Base-by-base conservation (phyloP, 1,140 invertebrate species). In the Hycleus cichorii region DNA sequence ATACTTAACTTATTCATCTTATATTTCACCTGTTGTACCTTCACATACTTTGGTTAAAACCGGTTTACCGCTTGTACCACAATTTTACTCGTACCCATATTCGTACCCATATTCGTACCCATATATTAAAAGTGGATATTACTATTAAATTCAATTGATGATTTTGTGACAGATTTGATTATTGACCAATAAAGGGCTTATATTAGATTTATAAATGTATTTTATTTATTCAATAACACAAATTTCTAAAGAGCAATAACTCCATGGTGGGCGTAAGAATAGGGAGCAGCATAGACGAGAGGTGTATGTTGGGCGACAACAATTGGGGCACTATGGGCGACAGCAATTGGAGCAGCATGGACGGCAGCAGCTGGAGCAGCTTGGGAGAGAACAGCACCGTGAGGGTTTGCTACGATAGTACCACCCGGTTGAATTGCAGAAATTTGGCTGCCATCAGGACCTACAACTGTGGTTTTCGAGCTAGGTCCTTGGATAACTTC, bases 291-390 rank as follows among this genome's bases (percentile, higher is more conserved):
- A 26, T 68, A 66, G 47, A 73, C 74, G 9, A 68, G 68, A 39
- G 47, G 47, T 32, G 47, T 47, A 27, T 42, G 46, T 24, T 49
- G 44, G 40, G 55, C 55, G 18, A 57, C 39, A 3, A 49, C 48
- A 27, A 10, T 69, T 51, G 77, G 58, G 45, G 70, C 58, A 54
- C 76, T 52, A 48, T 12, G 57, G 39, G 57, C 49, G 12, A 49
- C 26, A 45, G 47, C 32, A 9, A 53, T 24, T 12, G 47, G 45
- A 46, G 53, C 47, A 24, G 53, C 53, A 39, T 24, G 49, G 4
- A 47, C 53, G 42, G 48, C 56, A 26, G 47, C 51, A 18, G 27
- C 43, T 10, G 40, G 12, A 18, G 45, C 52, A 18, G 51, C 18
- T 39, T 49, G 32, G 1, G 32, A 32, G 32, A 51, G 47, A 40